Conservation (phyloP, 37 sponge, comb jelly and placozoan species). For the Haliclona indistincta region DNA sequence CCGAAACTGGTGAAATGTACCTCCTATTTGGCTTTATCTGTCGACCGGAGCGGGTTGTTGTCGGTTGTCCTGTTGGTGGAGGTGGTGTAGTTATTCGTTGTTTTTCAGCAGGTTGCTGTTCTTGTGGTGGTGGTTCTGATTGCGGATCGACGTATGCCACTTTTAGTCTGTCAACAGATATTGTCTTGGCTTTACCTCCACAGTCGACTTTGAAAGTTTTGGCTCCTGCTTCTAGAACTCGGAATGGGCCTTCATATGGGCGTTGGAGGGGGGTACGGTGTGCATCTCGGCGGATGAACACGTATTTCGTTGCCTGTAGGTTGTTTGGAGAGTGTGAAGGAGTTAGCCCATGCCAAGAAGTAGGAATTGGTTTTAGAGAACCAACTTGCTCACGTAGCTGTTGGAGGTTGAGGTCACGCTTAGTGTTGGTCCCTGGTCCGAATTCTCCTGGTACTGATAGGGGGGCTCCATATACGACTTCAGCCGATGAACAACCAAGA, state of each 20-base stretch:
- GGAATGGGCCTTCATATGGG: conserved; percentile 48
- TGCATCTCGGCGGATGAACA: conserved; percentile 2
- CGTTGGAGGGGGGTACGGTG: conserved; percentile 25
- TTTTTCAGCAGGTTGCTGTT: too few relatives aligned
- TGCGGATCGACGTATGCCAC: conserved; percentile 32
- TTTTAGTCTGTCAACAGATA: conserved; percentile 40
- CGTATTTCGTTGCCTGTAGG: background rate
- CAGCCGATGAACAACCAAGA: conserved; percentile 18
- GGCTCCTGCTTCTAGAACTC: conserved; percentile 11
- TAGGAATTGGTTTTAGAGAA: conserved; percentile 19
- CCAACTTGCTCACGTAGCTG: conserved; percentile 14
- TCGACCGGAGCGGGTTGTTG: conserved; percentile 5
- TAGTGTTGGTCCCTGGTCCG: background rate
- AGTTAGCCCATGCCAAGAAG: background rate
- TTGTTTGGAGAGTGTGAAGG: too few relatives aligned
- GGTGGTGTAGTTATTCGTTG: too few relatives aligned
- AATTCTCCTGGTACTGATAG: conserved; percentile 30
- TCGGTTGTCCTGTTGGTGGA: too few relatives aligned
- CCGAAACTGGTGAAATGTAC: conserved; percentile 14
- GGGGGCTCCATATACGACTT: conserved; percentile 31
- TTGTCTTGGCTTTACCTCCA: conserved; percentile 4
- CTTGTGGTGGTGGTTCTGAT: background rate
- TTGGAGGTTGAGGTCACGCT: background rate
- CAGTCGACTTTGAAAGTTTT: conserved; percentile 35
- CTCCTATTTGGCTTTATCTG: background rate